These are phyloP conservation scores for Perca schrenkii DNA, from an alignment of 2,113 vertebrate genomes.

Conservation along the genomic window DNA sequence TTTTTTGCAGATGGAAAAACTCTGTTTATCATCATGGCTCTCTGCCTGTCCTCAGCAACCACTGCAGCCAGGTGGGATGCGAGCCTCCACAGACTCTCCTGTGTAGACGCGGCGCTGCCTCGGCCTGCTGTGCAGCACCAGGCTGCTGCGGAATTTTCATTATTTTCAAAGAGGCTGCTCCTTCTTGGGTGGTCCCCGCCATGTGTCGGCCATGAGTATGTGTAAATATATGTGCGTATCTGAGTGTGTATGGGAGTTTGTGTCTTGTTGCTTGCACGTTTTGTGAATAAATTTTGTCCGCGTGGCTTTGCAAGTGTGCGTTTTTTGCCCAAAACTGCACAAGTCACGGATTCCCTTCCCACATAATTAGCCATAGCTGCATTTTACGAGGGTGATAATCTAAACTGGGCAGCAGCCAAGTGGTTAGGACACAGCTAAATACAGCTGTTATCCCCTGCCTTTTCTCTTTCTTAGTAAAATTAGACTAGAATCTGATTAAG, in stretches of 20 bases:
- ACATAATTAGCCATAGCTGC: constrained; percentile 63
- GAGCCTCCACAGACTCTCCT: constrained; percentile 17
- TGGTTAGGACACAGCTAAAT: constrained; percentile 46
- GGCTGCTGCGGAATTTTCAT: constrained; percentile 70
- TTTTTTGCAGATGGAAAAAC: constrained; percentile 31
- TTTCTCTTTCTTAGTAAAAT: neutral
- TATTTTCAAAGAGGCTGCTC: constrained; percentile 69
- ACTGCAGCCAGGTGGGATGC: constrained; percentile 49
- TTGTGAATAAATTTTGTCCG: constrained; percentile 59
- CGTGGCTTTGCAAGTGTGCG: constrained; percentile 58
- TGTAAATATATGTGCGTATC: constrained; percentile 69
- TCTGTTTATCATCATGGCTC: constrained; percentile 33
- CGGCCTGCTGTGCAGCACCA: constrained; percentile 64
- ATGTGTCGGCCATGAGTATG: constrained; percentile 62
- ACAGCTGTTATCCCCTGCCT: constrained; percentile 37
- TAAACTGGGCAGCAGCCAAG: constrained; percentile 56
- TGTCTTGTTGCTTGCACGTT: constrained; percentile 52
- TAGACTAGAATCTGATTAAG: neutral
- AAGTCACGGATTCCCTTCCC: constrained; percentile 62
- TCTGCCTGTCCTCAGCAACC: constrained; percentile 21
- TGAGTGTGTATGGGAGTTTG: constrained; percentile 47
- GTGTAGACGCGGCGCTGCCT: constrained; percentile 35
- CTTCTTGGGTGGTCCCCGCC: constrained; percentile 79
- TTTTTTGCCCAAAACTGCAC: constrained; percentile 60
- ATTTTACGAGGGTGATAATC: constrained; percentile 68